These are phyloP conservation scores for Orchestia grillus DNA, from an alignment of 1,140 invertebrate genomes.

Conservation along the genomic window DNA sequence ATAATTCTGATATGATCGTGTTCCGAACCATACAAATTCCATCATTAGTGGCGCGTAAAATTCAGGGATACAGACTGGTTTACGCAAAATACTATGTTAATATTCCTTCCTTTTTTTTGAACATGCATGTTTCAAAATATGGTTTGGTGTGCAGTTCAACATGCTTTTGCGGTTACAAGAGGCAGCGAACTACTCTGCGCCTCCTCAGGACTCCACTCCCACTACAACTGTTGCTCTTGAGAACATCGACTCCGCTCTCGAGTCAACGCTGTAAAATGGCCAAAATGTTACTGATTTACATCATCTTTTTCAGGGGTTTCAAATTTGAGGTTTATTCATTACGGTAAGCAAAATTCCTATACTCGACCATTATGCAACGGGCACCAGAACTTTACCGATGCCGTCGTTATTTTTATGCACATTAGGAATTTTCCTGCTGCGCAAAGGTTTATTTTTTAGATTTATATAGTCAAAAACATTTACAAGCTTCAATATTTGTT, in stretches of 20 bases:
- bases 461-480: not conserved
- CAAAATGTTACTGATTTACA: not conserved
- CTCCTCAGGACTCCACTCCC: slow-evolving; percentile 65
- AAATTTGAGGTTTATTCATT: not conserved
- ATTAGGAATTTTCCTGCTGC: not conserved
- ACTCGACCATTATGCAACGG: not conserved
- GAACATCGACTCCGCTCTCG: slow-evolving; percentile 67
- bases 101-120: slow-evolving; percentile 38
- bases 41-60: too few species aligned
- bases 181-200: slow-evolving; percentile 83
- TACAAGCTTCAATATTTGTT: not conserved
- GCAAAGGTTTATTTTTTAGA: not conserved
- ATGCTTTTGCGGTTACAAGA: slow-evolving; percentile 96
- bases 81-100: slow-evolving; percentile 51
- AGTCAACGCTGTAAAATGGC: slow-evolving; percentile 62
- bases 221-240: slow-evolving; percentile 64
- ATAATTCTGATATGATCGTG: too few species aligned
- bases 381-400: not conserved
- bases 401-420: not conserved
- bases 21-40: too few species aligned
- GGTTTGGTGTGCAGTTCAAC: slow-evolving; percentile 80
- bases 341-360: not conserved
- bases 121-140: too few species aligned
- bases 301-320: not conserved
- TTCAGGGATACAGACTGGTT: not conserved